phyloP scores from a whole-genome alignment of 2,888 invertebrate species.

The Thelaira solivaga region DNA sequence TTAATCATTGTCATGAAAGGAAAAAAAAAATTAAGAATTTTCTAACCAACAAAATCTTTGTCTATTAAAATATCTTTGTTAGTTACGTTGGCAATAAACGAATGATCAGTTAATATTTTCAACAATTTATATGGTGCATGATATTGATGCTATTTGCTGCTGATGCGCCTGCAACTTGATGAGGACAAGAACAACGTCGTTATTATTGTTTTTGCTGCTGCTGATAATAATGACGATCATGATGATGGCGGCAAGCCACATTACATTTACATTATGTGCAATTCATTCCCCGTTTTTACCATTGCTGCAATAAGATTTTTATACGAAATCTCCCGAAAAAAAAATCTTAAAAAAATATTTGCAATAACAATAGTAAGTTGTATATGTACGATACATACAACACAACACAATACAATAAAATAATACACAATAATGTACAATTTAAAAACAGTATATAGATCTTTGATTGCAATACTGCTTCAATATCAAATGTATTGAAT shows the following conservation, averaged over 20 bases:
- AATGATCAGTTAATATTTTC: slow-evolving; percentile 51
- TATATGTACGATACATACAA: neutral
- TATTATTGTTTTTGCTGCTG: slow-evolving; percentile 10
- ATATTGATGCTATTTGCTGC: slow-evolving; percentile 45
- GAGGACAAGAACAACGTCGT: slow-evolving; percentile 29
- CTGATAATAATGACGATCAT: slow-evolving; percentile 30
- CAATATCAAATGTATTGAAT: slow-evolving; percentile 57
- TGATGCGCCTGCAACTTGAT: slow-evolving; percentile 48
- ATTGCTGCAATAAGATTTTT: neutral
- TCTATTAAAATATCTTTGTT: slow-evolving; percentile 60
- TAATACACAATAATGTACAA: neutral
- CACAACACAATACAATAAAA: slow-evolving; percentile 3
- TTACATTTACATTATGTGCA: slow-evolving; percentile 48
- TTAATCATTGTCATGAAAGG: slow-evolving; percentile 58
- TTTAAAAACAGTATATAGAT: slow-evolving; percentile 33
- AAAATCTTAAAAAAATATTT: slow-evolving; percentile 39
- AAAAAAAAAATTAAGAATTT: neutral
- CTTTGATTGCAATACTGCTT: slow-evolving; percentile 36
- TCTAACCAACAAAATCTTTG: neutral
- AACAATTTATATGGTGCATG: slow-evolving; percentile 57
- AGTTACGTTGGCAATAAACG: slow-evolving; percentile 9
- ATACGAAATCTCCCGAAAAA: neutral
- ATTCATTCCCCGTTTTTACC: slow-evolving; percentile 32
- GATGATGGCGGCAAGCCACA: slow-evolving; percentile 60
- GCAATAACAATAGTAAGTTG: slow-evolving; percentile 20